phyloP scores from a whole-genome alignment of 1,140 invertebrate species.

The Magallana gigas region DNA sequence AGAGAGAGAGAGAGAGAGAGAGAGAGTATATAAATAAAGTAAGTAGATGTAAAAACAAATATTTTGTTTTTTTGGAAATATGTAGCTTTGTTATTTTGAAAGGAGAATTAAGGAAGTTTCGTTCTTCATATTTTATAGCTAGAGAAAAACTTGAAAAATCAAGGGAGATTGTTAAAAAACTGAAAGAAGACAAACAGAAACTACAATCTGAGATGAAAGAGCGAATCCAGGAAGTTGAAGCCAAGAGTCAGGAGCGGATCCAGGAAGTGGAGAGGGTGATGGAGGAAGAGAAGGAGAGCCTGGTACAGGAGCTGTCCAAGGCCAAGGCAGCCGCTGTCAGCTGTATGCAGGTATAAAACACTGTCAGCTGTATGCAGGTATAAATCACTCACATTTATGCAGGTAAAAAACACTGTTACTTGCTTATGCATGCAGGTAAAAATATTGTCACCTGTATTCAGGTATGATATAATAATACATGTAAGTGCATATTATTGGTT shows the following conservation, averaged over 20 bases:
- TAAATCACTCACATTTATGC: too few relatives aligned
- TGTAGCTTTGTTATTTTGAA: not conserved
- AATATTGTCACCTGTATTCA: too few relatives aligned
- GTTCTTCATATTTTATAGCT: slow-evolving; percentile 58
- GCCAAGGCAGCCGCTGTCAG: slow-evolving; percentile 80
- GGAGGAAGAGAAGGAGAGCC: slow-evolving; percentile 78
- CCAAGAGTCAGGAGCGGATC: slow-evolving; percentile 68
- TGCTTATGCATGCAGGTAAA: too few relatives aligned
- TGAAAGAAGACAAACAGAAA: slow-evolving; percentile 76
- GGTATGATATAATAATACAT: too few relatives aligned
- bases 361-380: not conserved
- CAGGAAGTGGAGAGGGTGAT: slow-evolving; percentile 73
- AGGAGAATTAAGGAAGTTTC: not conserved
- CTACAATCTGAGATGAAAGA: slow-evolving; percentile 69
- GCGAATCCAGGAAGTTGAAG: slow-evolving; percentile 55
- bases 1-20: not conserved
- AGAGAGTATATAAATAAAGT: not conserved
- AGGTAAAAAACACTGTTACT: too few relatives aligned
- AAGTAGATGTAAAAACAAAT: too few relatives aligned
- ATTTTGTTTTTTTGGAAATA: too few relatives aligned
- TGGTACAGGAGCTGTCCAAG: slow-evolving; percentile 79
- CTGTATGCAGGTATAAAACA: slow-evolving; percentile 76
- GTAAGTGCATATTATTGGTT: too few relatives aligned
- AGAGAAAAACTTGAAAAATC: slow-evolving; percentile 77
- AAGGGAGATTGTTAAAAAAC: slow-evolving; percentile 75